phyloP scores from a whole-genome alignment of 2,797 vertebrate genomes.

The Psittacula echo region DNA sequence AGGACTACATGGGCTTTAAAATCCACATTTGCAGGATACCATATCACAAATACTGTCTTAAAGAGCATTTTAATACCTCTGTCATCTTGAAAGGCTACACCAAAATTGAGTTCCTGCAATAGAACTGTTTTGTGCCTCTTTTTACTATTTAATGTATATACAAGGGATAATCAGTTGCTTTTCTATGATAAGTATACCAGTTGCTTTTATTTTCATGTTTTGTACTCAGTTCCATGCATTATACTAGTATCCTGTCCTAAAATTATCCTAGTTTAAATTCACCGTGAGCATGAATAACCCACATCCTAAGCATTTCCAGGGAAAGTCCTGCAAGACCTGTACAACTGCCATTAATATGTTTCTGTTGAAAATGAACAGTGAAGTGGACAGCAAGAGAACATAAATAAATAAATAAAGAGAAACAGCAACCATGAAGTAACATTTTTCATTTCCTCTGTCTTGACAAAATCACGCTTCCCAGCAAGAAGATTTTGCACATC shows the following conservation, averaged over 20 bases:
- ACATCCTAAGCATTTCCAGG: background rate
- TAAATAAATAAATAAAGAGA: background rate
- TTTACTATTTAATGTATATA: background rate
- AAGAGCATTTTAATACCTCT: background rate
- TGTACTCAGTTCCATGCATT: background rate
- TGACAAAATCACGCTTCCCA: conserved; percentile 18
- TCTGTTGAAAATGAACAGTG: background rate
- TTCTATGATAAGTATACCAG: background rate
- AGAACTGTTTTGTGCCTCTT: background rate
- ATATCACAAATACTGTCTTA: background rate
- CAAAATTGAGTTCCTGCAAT: background rate
- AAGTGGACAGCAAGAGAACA: background rate
- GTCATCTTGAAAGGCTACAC: background rate
- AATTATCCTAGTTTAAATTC: background rate
- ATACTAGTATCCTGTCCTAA: background rate
- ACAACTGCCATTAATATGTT: background rate
- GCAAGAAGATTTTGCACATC: conserved; percentile 9
- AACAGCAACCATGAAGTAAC: background rate
- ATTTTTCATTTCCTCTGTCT: conserved; percentile 5
- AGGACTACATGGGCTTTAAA: background rate
- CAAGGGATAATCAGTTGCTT: background rate
- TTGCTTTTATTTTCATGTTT: background rate
- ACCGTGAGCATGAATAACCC: background rate
- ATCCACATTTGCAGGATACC: background rate
- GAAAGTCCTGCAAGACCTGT: background rate